A percentile compares a stretch with the other conserved stretches of the same genome.
Conservation (phyloP, 2,888 invertebrate species). For the Xylocampa areola region DNA sequence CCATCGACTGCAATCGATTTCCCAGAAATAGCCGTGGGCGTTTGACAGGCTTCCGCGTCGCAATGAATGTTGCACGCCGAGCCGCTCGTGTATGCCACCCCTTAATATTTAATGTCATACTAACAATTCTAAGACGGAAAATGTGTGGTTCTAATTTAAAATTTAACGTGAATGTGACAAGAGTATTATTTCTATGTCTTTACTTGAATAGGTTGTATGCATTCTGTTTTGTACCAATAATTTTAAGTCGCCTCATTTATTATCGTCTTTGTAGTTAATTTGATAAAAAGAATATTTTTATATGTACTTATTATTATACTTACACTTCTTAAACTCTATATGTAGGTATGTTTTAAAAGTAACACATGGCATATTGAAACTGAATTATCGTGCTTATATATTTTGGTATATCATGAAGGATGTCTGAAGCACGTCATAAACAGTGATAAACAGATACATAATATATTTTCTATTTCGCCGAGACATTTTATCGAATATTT, state of each 20-base stretch:
- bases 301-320: too few relatives aligned
- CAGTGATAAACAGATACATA: slow-evolving; percentile 30
- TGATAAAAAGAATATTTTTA: slow-evolving; percentile 31
- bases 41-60: slow-evolving; percentile 70
- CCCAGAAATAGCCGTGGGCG: slow-evolving; percentile 79
- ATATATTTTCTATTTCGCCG: slow-evolving; percentile 29
- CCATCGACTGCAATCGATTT: slow-evolving; percentile 78
- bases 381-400: slow-evolving; percentile 20
- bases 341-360: slow-evolving; percentile 18
- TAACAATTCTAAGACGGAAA: slow-evolving; percentile 79
- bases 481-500: slow-evolving; percentile 50
- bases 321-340: too few relatives aligned
- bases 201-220: slow-evolving; percentile 29
- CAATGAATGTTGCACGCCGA: slow-evolving; percentile 78
- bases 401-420: slow-evolving; percentile 8
- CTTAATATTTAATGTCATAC: slow-evolving; percentile 85
- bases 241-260: slow-evolving; percentile 16
- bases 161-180: slow-evolving; percentile 71
- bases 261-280: slow-evolving; percentile 25
- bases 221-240: slow-evolving; percentile 35
- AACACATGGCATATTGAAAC: slow-evolving; percentile 5
- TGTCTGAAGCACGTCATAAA: slow-evolving; percentile 16
- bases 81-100: slow-evolving; percentile 65
- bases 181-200: slow-evolving; percentile 60
- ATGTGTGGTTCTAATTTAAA: slow-evolving; percentile 71